Evolutionary conservation across 1,140 invertebrate genomes (phyloP).

Genomic region (Aphis gossypii): DNA sequence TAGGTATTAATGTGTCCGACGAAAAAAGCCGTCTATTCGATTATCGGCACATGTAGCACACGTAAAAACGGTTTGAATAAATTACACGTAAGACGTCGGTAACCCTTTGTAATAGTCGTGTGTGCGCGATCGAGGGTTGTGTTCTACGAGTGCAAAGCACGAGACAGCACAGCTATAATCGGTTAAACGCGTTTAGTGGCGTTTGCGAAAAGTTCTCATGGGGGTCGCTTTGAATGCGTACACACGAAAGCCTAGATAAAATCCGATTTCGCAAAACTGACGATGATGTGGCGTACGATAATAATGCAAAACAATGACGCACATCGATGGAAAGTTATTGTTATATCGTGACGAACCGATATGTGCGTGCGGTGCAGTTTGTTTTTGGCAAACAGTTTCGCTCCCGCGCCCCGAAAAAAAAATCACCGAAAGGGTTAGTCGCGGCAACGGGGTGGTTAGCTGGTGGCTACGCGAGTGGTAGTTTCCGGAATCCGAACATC

Average conservation of each 20-base stretch:
- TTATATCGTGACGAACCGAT: neutral
- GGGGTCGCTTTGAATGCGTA: neutral
- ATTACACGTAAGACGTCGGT: neutral
- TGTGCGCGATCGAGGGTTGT: neutral
- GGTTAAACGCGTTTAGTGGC: neutral
- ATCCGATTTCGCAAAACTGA: neutral
- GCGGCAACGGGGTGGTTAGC: no score
- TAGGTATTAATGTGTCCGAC: neutral
- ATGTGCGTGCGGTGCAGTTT: neutral
- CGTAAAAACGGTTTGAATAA: neutral
- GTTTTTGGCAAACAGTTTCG: slow-evolving; percentile 19
- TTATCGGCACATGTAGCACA: neutral
- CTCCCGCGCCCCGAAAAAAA: neutral
- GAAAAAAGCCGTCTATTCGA: neutral
- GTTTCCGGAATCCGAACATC: slow-evolving; percentile 52
- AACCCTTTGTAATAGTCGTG: neutral
- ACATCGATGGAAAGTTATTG: slow-evolving; percentile 17
- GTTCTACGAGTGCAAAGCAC: neutral
- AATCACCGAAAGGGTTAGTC: neutral
- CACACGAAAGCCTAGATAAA: neutral
- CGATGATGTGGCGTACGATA: neutral
- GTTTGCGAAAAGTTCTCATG: neutral
- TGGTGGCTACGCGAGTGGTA: neutral
- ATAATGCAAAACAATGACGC: neutral
- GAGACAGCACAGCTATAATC: neutral